Evolutionary conservation across 2,797 vertebrate genomes (phyloP).

Genomic region (Smutsia temminckii): DNA sequence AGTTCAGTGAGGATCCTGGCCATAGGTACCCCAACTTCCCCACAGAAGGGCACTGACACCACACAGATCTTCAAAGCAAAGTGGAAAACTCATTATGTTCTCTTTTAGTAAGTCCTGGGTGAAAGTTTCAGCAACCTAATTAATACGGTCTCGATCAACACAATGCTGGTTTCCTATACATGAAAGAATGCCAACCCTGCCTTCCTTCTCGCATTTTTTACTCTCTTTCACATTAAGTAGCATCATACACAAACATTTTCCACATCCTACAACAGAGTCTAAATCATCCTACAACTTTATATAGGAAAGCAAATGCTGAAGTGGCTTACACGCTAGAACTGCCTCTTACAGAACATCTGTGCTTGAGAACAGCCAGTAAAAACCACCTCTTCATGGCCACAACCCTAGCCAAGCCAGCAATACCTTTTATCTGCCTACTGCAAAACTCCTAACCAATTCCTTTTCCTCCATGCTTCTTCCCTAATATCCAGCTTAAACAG

Average conservation of each 20-base stretch:
- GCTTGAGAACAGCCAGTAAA: background rate
- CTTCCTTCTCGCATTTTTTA: background rate
- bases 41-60: background rate
- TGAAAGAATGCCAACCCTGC: background rate
- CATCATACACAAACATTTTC: background rate
- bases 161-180: background rate
- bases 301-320: background rate
- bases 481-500: background rate
- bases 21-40: too few species aligned
- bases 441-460: slow-evolving; percentile 23
- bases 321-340: too few species aligned
- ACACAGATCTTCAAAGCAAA: background rate
- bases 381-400: slow-evolving; percentile 18
- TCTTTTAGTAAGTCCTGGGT: background rate
- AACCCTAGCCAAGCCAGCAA: background rate
- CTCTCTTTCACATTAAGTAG: background rate
- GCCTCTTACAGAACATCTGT: background rate
- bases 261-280: background rate
- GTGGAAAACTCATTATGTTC: background rate
- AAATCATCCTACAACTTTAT: background rate
- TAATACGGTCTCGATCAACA: background rate
- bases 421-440: background rate
- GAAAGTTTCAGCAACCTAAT: background rate
- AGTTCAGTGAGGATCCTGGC: too few species aligned
- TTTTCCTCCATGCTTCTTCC: slow-evolving; percentile 7